Evolutionary conservation across 1,140 invertebrate genomes (phyloP).

Genomic region (Cotesia typhae): DNA sequence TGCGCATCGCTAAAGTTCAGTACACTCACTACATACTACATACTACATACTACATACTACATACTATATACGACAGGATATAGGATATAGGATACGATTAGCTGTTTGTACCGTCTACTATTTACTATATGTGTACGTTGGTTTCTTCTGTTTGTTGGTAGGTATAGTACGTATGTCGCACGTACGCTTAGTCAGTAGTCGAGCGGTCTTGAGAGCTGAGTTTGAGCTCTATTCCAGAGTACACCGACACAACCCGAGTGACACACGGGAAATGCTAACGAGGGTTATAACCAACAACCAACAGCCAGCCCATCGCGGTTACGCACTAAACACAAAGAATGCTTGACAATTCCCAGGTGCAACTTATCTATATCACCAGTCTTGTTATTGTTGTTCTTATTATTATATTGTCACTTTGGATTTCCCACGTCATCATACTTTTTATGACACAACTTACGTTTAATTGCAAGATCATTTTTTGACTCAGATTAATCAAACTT

Average conservation of each 20-base stretch:
- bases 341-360: constrained; percentile 26
- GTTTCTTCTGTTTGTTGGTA: background rate
- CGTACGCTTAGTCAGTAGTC: constrained; percentile 6
- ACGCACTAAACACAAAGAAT: constrained; percentile 23
- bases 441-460: background rate
- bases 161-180: background rate
- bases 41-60: too few relatives aligned
- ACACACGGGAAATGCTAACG: constrained; percentile 43
- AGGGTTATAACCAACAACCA: constrained; percentile 23
- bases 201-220: constrained; percentile 27
- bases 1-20: constrained; percentile 37
- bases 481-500: too few relatives aligned
- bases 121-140: too few relatives aligned
- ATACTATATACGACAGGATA: too few relatives aligned
- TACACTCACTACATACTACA: background rate
- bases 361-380: constrained; percentile 2
- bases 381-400: too few relatives aligned
- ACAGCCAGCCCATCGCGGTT: constrained; percentile 9
- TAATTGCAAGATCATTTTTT: too few relatives aligned
- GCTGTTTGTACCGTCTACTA: too few relatives aligned
- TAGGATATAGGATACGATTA: too few relatives aligned
- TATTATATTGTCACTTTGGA: background rate
- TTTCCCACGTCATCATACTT: background rate
- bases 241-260: constrained; percentile 5
- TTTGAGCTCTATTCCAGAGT: too few relatives aligned